Base-by-base conservation (phyloP, 1,140 invertebrate species). In the Euura saliciscinereae region DNA sequence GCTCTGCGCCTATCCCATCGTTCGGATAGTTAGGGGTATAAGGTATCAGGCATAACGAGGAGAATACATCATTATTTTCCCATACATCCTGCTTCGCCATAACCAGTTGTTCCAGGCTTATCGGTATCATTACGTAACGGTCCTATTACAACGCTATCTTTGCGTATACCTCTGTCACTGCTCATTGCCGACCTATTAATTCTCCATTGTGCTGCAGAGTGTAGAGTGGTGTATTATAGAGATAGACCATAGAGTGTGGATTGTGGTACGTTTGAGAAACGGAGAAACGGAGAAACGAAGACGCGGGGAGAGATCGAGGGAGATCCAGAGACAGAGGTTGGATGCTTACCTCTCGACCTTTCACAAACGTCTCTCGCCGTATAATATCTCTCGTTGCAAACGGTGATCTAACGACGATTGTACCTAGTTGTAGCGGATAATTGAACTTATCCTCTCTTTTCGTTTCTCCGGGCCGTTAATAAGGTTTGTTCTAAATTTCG, bases 51-150 rank as follows among this genome's bases (percentile, higher is more conserved):
- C 1, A 28, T 28, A 28, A 28, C 28, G 28, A 28, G 28, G 28
- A 28, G 28, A 28, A 28, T 28, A 28, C 28, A 28, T 28, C 28
- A 28, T 28, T 6, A 59, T n/a, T 59, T n/a, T 59, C 51, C 51
- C 10, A 59, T n/a, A 59, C 51, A 59, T 59, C 51, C 51, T 59
- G 51, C 51, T 59, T 59, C 51, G 3, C 51, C 51, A 59, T 59
- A 59, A 59, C 51, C 51, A 59, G 51, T 59, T 59, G 51, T 59
- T 59, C 13, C 51, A 59, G 51, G 51, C 51, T 59, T 59, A 59
- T 59, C 51, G 51, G 10, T 59, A 59, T 59, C 51, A 59, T 59
- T 59, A 59, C 51, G 51, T 59, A 59, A 59, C 51, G 51, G 51
- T 59, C 51, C 51, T n/a, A 59, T 59, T 59, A 59, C 51, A n/a